These are phyloP conservation scores for Baccha elongata DNA, from an alignment of 2,888 invertebrate species.

Conservation along the genomic window DNA sequence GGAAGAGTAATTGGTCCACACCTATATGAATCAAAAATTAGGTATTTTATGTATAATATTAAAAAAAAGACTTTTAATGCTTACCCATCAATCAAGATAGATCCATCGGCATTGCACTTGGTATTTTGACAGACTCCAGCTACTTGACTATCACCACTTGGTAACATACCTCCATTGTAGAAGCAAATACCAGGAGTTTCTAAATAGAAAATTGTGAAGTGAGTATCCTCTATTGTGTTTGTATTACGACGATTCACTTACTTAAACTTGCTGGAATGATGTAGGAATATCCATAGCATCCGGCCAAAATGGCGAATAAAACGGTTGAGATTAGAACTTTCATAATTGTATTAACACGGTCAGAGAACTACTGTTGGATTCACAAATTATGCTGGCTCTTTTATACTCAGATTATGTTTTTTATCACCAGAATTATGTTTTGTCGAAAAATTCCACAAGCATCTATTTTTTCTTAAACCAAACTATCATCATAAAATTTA, in stretches of 20 bases:
- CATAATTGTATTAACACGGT: too few relatives aligned
- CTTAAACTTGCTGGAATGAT: constrained; percentile 42
- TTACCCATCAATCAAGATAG: constrained; percentile 76
- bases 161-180: constrained; percentile 74
- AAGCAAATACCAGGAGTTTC: constrained; percentile 75
- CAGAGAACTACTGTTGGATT: neutral
- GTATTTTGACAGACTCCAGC: constrained; percentile 75
- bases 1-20: constrained; percentile 74
- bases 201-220: constrained; percentile 1
- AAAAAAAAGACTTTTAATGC: neutral
- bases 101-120: constrained; percentile 76
- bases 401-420: constrained; percentile 6
- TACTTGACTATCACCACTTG: constrained; percentile 74
- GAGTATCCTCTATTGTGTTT: neutral
- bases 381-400: neutral
- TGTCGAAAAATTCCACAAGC: constrained; percentile 1
- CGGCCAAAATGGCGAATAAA: constrained; percentile 32
- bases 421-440: neutral
- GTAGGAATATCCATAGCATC: constrained; percentile 56
- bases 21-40: constrained; percentile 52
- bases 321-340: constrained; percentile 20
- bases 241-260: constrained; percentile 33
- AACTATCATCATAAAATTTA: neutral
- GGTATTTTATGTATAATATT: neutral
- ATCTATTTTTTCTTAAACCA: neutral